Evolutionary conservation across 2,888 invertebrate species (phyloP), one percentile per base, ranked within the genome.

Genomic region (Subacronicta megacephala): DNA sequence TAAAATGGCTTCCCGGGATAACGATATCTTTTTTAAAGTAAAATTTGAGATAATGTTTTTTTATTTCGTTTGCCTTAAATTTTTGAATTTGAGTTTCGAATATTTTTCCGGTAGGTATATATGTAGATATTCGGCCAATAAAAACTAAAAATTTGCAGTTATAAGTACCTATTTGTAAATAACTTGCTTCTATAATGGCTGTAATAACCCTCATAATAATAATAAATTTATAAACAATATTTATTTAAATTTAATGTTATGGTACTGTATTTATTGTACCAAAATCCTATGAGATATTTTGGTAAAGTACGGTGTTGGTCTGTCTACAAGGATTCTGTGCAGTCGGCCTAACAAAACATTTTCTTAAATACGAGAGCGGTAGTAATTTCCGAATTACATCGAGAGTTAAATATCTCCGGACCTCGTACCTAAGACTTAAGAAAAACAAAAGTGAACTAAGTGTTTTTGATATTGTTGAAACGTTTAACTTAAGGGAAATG

Each of bases 261-360:
- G 9, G 3, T 9, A 9, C 9, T 26, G 7, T 2, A 26, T 26
- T n/a, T 9, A 26, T 26, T 26, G 9, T 3, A 26, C 5, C n/a
- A n/a, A 31, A 31, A 31, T 31, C 12, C 29, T 4, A n/a, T 1
- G 2, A 6, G 31, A n/a, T 31, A 31, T 31, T 29, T n/a, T n/a
- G 29, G 1, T 29, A 29, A 4, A 3, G 6, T 5, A 31, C 20
- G 7, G 26, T 44, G 18, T 40, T 66, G 20, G 47, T 47, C 58
- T 17, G 15, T 47, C 12, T 31, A 43, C 38, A 62, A 33, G 43
- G 44, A 40, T 33, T 3, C 35, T 12, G 5, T 40, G 35, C 10
- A 43, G 13, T 35, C 13, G 10, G 36, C 66, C 62, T 62, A 62
- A 36, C 15, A 49, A 7, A 62, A 62, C 46, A 62, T 62, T 62